Percentiles rank a stretch among this genome's conserved stretches.
phyloP scores from a whole-genome alignment of 2,113 vertebrate genomes.

The Bubo bubo region DNA sequence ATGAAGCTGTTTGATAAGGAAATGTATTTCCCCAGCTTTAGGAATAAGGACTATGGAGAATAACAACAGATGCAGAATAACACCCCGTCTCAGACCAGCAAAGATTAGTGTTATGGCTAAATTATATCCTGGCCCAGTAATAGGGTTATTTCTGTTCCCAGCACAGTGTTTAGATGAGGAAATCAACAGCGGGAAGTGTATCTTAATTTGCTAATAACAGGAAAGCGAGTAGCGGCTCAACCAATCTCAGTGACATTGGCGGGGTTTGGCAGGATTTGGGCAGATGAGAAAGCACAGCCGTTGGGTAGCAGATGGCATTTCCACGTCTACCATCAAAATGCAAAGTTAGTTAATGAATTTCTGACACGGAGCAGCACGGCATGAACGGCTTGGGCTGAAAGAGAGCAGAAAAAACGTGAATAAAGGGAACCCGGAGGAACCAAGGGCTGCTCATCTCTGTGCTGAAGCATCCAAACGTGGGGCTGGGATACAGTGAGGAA shows the following conservation, averaged over 20 bases:
- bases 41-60: slow-evolving; percentile 38
- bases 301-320: slow-evolving; percentile 68
- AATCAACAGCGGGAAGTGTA: slow-evolving; percentile 55
- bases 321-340: slow-evolving; percentile 34
- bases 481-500: neutral
- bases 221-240: slow-evolving; percentile 32
- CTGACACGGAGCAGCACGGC: neutral
- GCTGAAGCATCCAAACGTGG: neutral
- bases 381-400: neutral
- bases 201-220: slow-evolving; percentile 76
- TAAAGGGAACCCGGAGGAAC: neutral
- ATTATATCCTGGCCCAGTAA: slow-evolving; percentile 56
- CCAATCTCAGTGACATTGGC: slow-evolving; percentile 48
- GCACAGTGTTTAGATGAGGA: slow-evolving; percentile 58
- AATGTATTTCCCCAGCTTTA: slow-evolving; percentile 43
- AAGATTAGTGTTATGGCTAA: slow-evolving; percentile 54
- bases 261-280: slow-evolving; percentile 45
- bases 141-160: slow-evolving; percentile 66
- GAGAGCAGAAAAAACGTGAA: neutral
- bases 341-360: slow-evolving; percentile 66
- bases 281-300: slow-evolving; percentile 62
- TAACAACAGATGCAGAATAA: slow-evolving; percentile 35
- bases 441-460: neutral
- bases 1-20: slow-evolving; percentile 63
- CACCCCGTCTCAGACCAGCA: slow-evolving; percentile 38